A percentile compares a stretch with the other conserved stretches of the same genome.
Evolutionary conservation across 2,797 vertebrate species (phyloP).

Genomic region (Sandelia bainsii): DNA sequence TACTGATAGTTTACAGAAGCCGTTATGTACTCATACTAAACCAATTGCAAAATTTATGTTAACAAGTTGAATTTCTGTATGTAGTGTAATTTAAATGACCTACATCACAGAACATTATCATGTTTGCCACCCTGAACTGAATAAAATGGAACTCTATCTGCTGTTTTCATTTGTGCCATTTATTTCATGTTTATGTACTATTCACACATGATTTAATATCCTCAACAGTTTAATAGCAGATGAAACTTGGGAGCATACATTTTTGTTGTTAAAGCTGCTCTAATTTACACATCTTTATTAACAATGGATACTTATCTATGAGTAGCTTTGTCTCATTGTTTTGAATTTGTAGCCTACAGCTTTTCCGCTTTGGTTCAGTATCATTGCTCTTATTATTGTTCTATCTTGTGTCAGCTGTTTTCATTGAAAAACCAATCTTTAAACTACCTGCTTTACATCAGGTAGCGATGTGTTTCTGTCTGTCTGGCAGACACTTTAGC

Average conservation of each 20-base stretch:
- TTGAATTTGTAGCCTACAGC: too few species aligned
- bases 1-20: slow-evolving; percentile 40
- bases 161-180: neutral
- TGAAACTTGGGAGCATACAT: neutral
- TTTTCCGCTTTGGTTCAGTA: too few species aligned
- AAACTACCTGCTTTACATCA: too few species aligned
- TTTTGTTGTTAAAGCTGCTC: neutral
- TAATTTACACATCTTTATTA: too few species aligned
- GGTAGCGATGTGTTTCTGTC: too few species aligned
- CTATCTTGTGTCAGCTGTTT: too few species aligned
- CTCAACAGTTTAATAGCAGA: neutral
- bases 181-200: neutral
- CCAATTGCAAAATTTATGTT: slow-evolving; percentile 44
- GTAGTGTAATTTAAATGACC: slow-evolving; percentile 37
- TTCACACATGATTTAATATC: neutral
- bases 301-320: too few species aligned
- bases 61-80: slow-evolving; percentile 33
- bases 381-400: too few species aligned
- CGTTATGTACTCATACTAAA: slow-evolving; percentile 43
- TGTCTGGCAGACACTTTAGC: too few species aligned
- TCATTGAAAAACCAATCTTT: too few species aligned
- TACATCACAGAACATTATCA: slow-evolving; percentile 27
- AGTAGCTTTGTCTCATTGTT: too few species aligned
- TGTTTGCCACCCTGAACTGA: slow-evolving; percentile 54
- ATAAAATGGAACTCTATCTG: slow-evolving; percentile 62